Conservation (phyloP, 2,113 vertebrate species). For the cattle (Bos taurus) region ARS-UCD2.0 NC_037329.1:44913001-44913500, state of each 20-base stretch:
- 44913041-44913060: neutral
- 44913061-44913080: neutral
- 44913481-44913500: neutral
- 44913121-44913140: neutral
- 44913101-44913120: neutral
- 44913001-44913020: neutral
- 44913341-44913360: too few species aligned
- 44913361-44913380: too few species aligned
- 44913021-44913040: neutral
- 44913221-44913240: too few species aligned
- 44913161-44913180: neutral
- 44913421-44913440: too few species aligned
- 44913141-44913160: neutral
- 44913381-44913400: too few species aligned
- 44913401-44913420: too few species aligned
- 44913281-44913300: too few species aligned
- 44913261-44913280: too few species aligned
- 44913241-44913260: too few species aligned
- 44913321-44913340: too few species aligned
- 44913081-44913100: neutral
- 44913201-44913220: neutral
- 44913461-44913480: neutral
- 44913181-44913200: neutral
- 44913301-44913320: too few species aligned
- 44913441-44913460: neutral